Evolutionary conservation across 2,888 invertebrate species (phyloP).

Genomic region (Horisme vitalbata): DNA sequence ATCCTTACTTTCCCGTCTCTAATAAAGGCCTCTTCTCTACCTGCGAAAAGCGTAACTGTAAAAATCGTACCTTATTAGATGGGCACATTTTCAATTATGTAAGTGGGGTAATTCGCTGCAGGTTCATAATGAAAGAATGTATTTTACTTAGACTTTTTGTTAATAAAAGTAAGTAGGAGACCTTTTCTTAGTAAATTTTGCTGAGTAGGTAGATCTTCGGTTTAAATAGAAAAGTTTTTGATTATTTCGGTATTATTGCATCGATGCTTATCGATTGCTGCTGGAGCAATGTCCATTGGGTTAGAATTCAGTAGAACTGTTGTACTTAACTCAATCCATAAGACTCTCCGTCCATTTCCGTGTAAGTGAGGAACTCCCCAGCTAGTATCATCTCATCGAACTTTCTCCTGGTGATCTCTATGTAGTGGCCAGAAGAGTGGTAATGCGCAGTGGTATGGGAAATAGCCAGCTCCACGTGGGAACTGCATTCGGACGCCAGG

Average conservation of each 20-base stretch:
- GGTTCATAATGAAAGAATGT: conserved; percentile 20
- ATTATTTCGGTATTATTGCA: conserved; percentile 1
- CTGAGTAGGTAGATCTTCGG: conserved; percentile 4
- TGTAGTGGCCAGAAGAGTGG: conserved; percentile 55
- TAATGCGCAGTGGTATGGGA: conserved; percentile 63
- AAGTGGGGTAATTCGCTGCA: conserved; percentile 16
- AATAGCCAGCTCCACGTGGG: conserved; percentile 52
- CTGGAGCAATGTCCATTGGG: too few species aligned
- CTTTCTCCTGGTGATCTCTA: conserved; percentile 47
- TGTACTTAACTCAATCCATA: conserved; percentile 66
- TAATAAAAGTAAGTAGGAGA: conserved; percentile 20
- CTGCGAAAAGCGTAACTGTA: conserved; percentile 42
- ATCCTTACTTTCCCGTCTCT: conserved; percentile 62
- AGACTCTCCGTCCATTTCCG: conserved; percentile 67
- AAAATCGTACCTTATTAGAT: conserved; percentile 22
- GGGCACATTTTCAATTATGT: conserved; percentile 25
- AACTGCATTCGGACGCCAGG: conserved; percentile 53
- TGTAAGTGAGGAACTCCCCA: conserved; percentile 70
- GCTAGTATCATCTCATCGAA: conserved; percentile 70
- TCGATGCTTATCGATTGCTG: background rate
- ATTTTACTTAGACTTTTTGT: conserved; percentile 18
- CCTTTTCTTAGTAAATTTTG: conserved; percentile 15
- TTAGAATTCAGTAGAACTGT: background rate
- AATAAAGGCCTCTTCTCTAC: conserved; percentile 65
- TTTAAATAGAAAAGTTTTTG: conserved; percentile 15